Conservation (phyloP, 2,113 vertebrate genomes). For the Solea solea region DNA sequence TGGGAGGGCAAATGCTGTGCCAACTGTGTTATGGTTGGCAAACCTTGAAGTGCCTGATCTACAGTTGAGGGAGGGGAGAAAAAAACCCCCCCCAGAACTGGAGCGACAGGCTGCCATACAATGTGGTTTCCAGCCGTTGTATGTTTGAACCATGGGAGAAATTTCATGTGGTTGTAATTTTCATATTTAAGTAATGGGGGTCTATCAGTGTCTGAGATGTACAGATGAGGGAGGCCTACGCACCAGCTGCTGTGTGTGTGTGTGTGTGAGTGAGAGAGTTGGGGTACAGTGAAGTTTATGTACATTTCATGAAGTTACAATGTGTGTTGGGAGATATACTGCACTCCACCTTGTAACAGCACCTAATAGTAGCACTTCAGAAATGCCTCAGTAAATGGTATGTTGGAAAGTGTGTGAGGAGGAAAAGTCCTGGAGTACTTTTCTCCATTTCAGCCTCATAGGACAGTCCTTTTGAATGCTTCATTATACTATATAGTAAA, state of each 20-base stretch:
- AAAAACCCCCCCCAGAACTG: neutral
- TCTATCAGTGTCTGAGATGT: slow-evolving; percentile 69
- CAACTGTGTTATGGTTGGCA: slow-evolving; percentile 81
- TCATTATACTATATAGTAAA: slow-evolving; percentile 1
- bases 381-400: slow-evolving; percentile 51
- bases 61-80: slow-evolving; percentile 47
- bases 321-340: slow-evolving; percentile 43
- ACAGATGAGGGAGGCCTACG: slow-evolving; percentile 47
- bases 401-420: slow-evolving; percentile 46
- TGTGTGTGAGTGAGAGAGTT: neutral
- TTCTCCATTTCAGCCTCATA: slow-evolving; percentile 44
- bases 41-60: slow-evolving; percentile 74
- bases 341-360: slow-evolving; percentile 58
- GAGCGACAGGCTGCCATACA: slow-evolving; percentile 63
- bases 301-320: slow-evolving; percentile 51
- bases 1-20: slow-evolving; percentile 63
- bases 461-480: slow-evolving; percentile 23
- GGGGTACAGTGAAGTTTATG: slow-evolving; percentile 8
- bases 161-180: slow-evolving; percentile 83
- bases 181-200: slow-evolving; percentile 78
- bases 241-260: slow-evolving; percentile 41
- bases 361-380: slow-evolving; percentile 64
- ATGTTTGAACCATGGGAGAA: slow-evolving; percentile 76
- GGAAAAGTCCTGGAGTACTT: slow-evolving; percentile 38
- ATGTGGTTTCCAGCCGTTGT: slow-evolving; percentile 68